Conservation (phyloP, 2,888 invertebrate species). For the Nebria salina region DNA sequence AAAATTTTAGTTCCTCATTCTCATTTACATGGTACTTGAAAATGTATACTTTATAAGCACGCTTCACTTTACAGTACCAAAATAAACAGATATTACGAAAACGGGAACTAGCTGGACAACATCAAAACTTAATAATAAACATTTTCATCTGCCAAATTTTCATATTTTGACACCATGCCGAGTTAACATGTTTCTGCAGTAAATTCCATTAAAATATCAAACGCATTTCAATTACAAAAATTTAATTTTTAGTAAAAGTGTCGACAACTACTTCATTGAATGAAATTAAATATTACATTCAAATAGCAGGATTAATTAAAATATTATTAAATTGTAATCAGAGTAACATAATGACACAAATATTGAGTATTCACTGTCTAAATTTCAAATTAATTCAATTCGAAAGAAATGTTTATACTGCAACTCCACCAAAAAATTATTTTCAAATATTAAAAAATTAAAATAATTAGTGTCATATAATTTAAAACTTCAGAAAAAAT, state of each 20-base stretch:
- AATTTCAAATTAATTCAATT: no score
- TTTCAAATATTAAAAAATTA: no score
- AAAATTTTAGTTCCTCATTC: background rate
- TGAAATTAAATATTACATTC: background rate
- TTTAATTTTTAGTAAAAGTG: background rate
- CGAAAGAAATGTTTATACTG: no score
- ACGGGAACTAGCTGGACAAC: slow-evolving; percentile 19
- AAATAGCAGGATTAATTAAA: background rate
- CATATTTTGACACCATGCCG: slow-evolving; percentile 31
- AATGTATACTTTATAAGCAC: background rate
- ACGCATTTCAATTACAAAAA: slow-evolving; percentile 5
- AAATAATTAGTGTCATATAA: no score
- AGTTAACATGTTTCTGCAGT: slow-evolving; percentile 19
- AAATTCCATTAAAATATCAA: slow-evolving; percentile 21
- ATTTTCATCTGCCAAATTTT: slow-evolving; percentile 23
- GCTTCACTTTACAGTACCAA: background rate
- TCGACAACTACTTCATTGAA: background rate
- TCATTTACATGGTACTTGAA: background rate
- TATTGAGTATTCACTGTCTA: no score
- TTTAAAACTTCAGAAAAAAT: no score
- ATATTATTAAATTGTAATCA: background rate
- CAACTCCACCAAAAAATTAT: no score
- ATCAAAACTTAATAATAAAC: slow-evolving; percentile 38
- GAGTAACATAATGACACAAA: no score
- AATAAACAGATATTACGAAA: background rate